Evolutionary conservation across 2,113 vertebrate species (phyloP), one percentile per base, ranked within the genome.

Genomic region (Eptesicus fuscus): DNA sequence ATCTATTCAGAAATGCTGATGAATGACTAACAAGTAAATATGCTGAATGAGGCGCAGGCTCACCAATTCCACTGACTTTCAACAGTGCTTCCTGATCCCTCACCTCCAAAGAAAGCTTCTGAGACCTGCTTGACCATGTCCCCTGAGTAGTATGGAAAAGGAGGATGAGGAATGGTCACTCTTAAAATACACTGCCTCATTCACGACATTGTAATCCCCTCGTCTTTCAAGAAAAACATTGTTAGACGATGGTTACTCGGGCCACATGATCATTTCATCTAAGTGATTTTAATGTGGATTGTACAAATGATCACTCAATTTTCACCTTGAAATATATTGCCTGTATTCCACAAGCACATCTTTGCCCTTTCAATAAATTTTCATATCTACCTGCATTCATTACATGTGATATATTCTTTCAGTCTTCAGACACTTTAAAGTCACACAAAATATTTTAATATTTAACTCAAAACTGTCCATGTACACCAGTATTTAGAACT

Each of bases 221-320:
- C 23, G 2, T 77, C 77, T 85, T 63, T 87, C 84, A 86, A 77
- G 56, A 44, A 32, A 88, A 23, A 47, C 25, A 42, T 77, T 70
- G 32, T 53, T 59, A 95, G 61, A 94, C 84, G 56, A 44, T 17
- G 5, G 59, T 44, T 49, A 89, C 13, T 30, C 5, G 94, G 53
- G 49, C 9, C 63, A 73, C 12, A 14, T 9, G 53, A 85, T 78
- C 35, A 94, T 78, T 92, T 96, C 67, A 85, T 65, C 47, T 90
- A 49, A 86, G 69, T 89, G n/a, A 96, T 47, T 97, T 79, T 97
- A 95, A 88, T 94, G 30, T 95, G 88, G 83, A 85, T 83, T 94
- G 86, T 18, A 73, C 53, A 88, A 91, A 96, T 51, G 92, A 85
- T 91, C 85, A 69, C 79, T 73, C 59, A 96, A 74, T 47, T 90